Evolutionary conservation across 37 sponge, comb jelly and placozoan species (phyloP).

Genomic region (Ephydatia muelleri): DNA sequence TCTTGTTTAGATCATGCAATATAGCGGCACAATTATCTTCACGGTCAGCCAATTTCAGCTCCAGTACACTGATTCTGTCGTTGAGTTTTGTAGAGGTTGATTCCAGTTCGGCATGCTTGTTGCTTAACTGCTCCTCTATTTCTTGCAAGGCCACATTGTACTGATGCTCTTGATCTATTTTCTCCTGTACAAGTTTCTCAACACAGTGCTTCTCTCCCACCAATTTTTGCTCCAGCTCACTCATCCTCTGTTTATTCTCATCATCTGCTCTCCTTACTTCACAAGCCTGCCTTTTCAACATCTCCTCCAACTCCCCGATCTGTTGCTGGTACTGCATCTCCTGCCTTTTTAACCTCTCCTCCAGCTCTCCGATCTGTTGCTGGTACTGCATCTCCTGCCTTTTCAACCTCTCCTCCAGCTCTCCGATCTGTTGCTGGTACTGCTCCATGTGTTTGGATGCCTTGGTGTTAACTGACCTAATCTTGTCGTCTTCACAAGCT

Average conservation of each 20-base stretch:
- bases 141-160: background rate
- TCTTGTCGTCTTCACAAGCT: slow-evolving; percentile 5
- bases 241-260: background rate
- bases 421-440: background rate
- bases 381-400: no score
- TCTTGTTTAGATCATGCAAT: slow-evolving; percentile 22
- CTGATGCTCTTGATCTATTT: background rate
- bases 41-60: background rate
- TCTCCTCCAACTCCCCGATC: slow-evolving; percentile 15
- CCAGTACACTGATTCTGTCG: background rate
- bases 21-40: slow-evolving; percentile 6
- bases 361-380: slow-evolving; percentile 4
- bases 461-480: background rate
- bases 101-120: background rate
- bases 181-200: background rate
- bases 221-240: slow-evolving; percentile 5
- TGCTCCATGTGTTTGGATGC: background rate
- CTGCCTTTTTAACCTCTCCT: slow-evolving; percentile 5
- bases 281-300: background rate
- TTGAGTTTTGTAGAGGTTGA: background rate
- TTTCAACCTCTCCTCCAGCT: slow-evolving; percentile 12
- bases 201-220: background rate
- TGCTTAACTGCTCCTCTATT: background rate
- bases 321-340: no score
- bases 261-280: background rate